These are phyloP conservation scores for Endotricha flammealis DNA, from an alignment of 2,888 invertebrate species.

Conservation along the genomic window DNA sequence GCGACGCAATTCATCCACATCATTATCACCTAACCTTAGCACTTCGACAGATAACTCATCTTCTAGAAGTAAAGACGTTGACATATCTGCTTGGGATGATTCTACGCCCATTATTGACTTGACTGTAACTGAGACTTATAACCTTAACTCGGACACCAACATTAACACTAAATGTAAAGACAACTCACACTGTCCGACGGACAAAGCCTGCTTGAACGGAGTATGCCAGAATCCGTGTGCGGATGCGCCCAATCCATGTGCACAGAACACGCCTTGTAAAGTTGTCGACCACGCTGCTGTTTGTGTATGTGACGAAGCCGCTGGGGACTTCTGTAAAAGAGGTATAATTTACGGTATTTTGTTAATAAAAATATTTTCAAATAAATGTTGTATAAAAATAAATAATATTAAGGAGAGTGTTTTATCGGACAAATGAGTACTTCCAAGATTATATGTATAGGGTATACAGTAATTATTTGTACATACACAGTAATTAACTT, in stretches of 20 bases:
- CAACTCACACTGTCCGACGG: constrained; percentile 80
- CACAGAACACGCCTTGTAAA: constrained; percentile 79
- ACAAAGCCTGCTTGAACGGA: constrained; percentile 81
- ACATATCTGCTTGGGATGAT: constrained; percentile 70
- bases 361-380: constrained; percentile 3
- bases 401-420: constrained; percentile 26
- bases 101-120: constrained; percentile 51
- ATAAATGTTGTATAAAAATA: constrained; percentile 9
- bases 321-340: constrained; percentile 79
- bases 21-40: constrained; percentile 29
- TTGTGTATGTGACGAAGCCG: constrained; percentile 80
- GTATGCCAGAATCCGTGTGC: constrained; percentile 82
- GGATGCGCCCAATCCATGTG: constrained; percentile 69
- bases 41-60: constrained; percentile 62
- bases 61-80: constrained; percentile 61
- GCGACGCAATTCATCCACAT: constrained; percentile 26
- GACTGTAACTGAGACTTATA: constrained; percentile 54
- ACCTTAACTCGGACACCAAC: constrained; percentile 34
- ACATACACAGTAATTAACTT: constrained; percentile 30
- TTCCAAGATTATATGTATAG: constrained; percentile 15
- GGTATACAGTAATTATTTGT: constrained; percentile 22
- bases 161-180: constrained; percentile 73
- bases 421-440: constrained; percentile 71
- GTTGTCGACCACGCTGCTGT: constrained; percentile 80
- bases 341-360: constrained; percentile 72